phyloP scores from a whole-genome alignment of 1,140 invertebrate genomes.

The Pseudoatta argentina region DNA sequence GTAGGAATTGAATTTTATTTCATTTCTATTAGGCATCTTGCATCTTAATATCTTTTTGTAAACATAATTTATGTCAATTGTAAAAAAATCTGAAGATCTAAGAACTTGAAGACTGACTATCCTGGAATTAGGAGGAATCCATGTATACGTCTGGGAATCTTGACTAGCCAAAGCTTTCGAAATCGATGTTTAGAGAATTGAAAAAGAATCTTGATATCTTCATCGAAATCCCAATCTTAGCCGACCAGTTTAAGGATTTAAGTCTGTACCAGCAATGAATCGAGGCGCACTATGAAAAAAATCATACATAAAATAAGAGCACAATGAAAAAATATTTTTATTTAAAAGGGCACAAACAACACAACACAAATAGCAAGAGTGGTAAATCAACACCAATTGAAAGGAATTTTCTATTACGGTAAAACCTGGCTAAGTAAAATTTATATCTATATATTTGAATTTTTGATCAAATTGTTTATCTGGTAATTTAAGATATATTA shows the following conservation, averaged over 20 bases:
- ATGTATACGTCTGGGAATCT: neutral
- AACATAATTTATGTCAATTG: neutral
- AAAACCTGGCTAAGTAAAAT: neutral
- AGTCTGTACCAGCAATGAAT: neutral
- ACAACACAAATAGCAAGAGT: neutral
- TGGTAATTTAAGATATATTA: neutral
- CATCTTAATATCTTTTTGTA: neutral
- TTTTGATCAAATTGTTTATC: constrained; percentile 8
- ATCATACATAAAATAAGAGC: neutral
- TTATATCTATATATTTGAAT: neutral
- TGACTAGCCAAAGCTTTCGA: neutral
- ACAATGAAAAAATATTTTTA: neutral
- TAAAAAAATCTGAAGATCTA: neutral
- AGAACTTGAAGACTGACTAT: neutral
- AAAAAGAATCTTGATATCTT: neutral
- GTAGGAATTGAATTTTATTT: neutral
- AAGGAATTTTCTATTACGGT: neutral
- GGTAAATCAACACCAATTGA: neutral
- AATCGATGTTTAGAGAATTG: neutral
- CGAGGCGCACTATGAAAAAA: neutral
- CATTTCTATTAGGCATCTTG: neutral
- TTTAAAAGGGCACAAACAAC: neutral
- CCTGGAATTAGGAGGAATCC: neutral
- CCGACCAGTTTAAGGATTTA: neutral
- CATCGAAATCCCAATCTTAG: neutral